Percentiles rank a stretch among this genome's conserved stretches.
Evolutionary conservation across 2,888 invertebrate genomes (phyloP).

Genomic region (Chalcis sispes): DNA sequence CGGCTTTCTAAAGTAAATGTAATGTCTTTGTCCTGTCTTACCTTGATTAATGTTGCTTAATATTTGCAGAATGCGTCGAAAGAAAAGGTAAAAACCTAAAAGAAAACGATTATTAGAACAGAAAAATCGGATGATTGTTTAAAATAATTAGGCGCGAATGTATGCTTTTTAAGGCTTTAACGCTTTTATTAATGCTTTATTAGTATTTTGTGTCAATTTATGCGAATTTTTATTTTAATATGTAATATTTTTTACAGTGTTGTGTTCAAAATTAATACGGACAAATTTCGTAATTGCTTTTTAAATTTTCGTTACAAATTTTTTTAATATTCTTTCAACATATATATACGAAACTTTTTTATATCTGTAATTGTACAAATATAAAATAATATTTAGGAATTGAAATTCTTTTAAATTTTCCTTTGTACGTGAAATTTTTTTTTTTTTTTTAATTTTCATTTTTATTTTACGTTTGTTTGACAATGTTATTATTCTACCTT

Average conservation of each 20-base stretch:
- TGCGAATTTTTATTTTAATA: neutral
- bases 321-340: no score
- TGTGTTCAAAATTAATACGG: neutral
- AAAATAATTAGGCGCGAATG: conserved; percentile 38
- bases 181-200: conserved; percentile 14
- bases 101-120: conserved; percentile 42
- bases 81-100: conserved; percentile 72
- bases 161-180: conserved; percentile 27
- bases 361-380: neutral
- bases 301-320: neutral
- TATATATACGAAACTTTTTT: no score
- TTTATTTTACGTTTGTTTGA: neutral
- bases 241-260: neutral
- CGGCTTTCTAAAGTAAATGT: conserved; percentile 33
- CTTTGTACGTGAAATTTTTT: neutral
- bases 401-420: neutral
- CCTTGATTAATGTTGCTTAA: conserved; percentile 71
- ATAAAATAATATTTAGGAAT: neutral
- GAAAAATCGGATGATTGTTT: conserved; percentile 9
- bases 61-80: conserved; percentile 74
- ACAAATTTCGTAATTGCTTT: neutral
- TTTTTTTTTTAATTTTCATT: neutral
- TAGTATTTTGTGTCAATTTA: neutral
- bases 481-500: neutral
- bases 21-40: conserved; percentile 64